These are phyloP conservation scores for Lamellibrachia satsuma DNA, from an alignment of 2,888 invertebrate genomes.

Conservation along the genomic window DNA sequence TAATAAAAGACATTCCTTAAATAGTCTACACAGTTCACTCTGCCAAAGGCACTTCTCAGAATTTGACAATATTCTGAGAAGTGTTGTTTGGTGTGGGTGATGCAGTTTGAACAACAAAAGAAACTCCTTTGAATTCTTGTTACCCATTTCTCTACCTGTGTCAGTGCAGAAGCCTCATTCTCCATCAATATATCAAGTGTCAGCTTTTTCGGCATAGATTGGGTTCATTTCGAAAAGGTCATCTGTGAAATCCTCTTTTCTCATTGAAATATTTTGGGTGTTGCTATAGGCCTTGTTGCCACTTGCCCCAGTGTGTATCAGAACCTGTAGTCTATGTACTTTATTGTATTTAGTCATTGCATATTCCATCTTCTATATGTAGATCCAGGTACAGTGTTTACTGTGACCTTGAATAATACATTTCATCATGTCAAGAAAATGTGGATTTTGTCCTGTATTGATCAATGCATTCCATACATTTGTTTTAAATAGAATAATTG, in stretches of 20 bases:
- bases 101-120: neutral
- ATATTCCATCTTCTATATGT: neutral
- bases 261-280: too few relatives aligned
- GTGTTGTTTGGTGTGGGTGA: neutral
- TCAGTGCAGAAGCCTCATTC: neutral
- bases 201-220: neutral
- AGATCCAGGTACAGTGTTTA: neutral
- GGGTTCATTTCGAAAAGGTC: neutral
- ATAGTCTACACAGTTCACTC: neutral
- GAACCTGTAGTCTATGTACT: too few relatives aligned
- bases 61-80: constrained; percentile 3
- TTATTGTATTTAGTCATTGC: too few relatives aligned
- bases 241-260: too few relatives aligned
- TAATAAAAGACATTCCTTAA: constrained; percentile 1
- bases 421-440: neutral
- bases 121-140: neutral
- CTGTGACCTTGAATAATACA: too few relatives aligned
- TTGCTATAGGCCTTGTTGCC: too few relatives aligned
- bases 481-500: too few relatives aligned
- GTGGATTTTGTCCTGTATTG: neutral
- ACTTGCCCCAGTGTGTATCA: too few relatives aligned
- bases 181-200: neutral
- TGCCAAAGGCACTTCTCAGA: neutral
- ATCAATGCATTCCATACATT: neutral
- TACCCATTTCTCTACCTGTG: neutral